Conservation (phyloP, 2,113 vertebrate genomes). For the Pollimyrus isidori region DNA sequence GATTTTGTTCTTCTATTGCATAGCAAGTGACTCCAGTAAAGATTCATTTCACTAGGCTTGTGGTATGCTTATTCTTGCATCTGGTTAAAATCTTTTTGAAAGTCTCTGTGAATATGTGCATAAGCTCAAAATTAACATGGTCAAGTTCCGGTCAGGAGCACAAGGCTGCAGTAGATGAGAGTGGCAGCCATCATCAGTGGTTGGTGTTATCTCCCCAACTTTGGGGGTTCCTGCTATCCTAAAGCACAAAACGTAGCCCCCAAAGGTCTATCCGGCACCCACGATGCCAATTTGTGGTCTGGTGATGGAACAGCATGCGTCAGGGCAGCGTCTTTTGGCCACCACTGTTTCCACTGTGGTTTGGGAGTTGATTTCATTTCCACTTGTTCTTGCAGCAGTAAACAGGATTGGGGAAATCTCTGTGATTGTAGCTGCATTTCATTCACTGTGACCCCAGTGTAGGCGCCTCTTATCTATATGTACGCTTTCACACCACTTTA, state of each 20-base stretch:
- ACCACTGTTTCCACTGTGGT: neutral
- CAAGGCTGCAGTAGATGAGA: too few species aligned
- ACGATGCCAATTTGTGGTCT: neutral
- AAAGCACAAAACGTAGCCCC: neutral
- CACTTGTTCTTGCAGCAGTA: neutral
- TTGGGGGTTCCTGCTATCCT: neutral
- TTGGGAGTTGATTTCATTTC: neutral
- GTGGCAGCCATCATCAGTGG: neutral
- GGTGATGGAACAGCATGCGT: neutral
- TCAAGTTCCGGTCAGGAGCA: too few species aligned
- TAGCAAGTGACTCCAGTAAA: neutral
- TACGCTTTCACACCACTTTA: neutral
- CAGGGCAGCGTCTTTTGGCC: neutral
- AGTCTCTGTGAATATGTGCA: neutral
- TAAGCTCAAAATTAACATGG: neutral
- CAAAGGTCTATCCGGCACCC: neutral
- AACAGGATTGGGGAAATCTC: neutral
- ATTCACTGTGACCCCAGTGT: neutral
- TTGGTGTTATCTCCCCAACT: neutral
- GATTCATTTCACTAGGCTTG: neutral
- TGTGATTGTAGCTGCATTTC: neutral
- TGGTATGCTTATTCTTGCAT: too few species aligned
- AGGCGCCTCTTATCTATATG: neutral
- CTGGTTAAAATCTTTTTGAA: neutral
- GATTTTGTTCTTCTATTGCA: neutral